Evolutionary conservation across 2,888 invertebrate species (phyloP).

Genomic region (Chaetoderma sp.): DNA sequence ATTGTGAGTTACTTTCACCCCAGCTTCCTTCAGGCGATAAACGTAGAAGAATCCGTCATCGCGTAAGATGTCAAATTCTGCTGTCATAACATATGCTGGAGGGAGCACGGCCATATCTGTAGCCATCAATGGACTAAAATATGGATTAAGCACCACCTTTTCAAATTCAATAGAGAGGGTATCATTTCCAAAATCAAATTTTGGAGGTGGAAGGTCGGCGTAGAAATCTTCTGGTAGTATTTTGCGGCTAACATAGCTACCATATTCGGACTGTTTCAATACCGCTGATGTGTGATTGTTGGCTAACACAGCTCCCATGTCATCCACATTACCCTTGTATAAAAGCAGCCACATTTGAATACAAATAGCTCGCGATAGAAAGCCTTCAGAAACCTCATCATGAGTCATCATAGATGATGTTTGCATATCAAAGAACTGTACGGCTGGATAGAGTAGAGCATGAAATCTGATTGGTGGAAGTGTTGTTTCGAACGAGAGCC

Average conservation of each 20-base stretch:
- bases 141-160: slow-evolving; percentile 9
- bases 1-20: neutral
- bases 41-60: slow-evolving; percentile 15
- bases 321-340: neutral
- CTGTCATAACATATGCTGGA: slow-evolving; percentile 1
- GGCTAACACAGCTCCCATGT: neutral
- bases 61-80: slow-evolving; percentile 4
- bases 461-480: slow-evolving; percentile 35
- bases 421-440: slow-evolving; percentile 55
- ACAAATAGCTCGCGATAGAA: neutral
- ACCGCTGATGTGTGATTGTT: slow-evolving; percentile 9
- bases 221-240: neutral
- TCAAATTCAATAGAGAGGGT: neutral
- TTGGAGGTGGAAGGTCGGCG: neutral
- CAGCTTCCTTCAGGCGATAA: neutral
- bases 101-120: slow-evolving; percentile 1
- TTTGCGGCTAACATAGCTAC: neutral
- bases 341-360: slow-evolving; percentile 6
- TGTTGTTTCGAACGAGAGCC: neutral
- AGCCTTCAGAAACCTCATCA: slow-evolving; percentile 11
- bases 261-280: slow-evolving; percentile 3
- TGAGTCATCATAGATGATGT: slow-evolving; percentile 37
- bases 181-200: neutral
- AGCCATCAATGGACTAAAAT: slow-evolving; percentile 4
- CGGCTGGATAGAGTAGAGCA: slow-evolving; percentile 60